Evolutionary conservation across 2,797 vertebrate genomes (phyloP).

Genomic region (Lepus townsendii): DNA sequence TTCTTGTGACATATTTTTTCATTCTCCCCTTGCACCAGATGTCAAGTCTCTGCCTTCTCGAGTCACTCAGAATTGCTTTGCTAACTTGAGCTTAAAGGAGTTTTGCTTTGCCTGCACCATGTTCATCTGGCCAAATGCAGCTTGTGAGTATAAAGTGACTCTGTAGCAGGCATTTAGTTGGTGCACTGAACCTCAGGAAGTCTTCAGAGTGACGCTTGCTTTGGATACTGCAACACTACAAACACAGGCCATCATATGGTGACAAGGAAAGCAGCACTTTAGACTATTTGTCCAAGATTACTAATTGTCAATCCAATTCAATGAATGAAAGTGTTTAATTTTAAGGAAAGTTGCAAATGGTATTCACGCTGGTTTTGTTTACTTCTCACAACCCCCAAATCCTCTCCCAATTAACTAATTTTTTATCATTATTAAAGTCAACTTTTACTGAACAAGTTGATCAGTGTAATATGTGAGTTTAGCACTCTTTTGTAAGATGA

Average conservation of each 20-base stretch:
- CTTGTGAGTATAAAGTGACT: not conserved
- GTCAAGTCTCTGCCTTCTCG: not conserved
- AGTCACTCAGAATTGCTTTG: not conserved
- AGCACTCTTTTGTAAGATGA: not conserved
- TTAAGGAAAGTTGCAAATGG: not conserved
- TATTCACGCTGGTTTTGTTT: not conserved
- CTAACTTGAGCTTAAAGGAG: not conserved
- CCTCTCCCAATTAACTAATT: not conserved
- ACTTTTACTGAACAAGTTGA: not conserved
- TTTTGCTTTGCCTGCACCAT: not conserved
- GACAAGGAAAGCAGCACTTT: not conserved
- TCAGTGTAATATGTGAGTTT: not conserved
- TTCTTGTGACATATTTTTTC: not conserved
- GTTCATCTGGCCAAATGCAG: not conserved
- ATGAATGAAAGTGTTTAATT: not conserved
- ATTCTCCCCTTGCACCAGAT: not conserved
- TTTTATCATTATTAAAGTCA: not conserved
- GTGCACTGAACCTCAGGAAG: not conserved
- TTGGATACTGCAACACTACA: not conserved
- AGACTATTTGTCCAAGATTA: not conserved
- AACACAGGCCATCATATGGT: not conserved
- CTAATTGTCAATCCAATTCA: not conserved
- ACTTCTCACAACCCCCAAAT: not conserved
- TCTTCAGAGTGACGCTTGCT: not conserved
- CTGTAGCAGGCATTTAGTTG: not conserved